Evolutionary conservation across 2,113 vertebrate species (phyloP).

Genomic region (Heterotilapia buettikoferi): DNA sequence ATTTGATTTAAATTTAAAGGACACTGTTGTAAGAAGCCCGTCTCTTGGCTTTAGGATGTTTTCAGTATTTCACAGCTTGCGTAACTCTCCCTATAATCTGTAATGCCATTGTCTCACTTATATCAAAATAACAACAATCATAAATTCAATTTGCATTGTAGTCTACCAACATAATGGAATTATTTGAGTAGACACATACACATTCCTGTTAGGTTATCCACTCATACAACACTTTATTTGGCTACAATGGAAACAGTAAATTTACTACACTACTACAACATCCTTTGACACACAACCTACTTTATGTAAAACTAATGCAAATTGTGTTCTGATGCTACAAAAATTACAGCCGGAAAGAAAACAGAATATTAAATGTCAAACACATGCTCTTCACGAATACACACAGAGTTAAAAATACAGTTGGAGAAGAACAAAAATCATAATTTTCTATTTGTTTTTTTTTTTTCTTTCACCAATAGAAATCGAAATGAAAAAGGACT

Average conservation of each 20-base stretch:
- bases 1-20: background rate
- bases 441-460: background rate
- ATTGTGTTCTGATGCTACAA: background rate
- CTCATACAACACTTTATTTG: background rate
- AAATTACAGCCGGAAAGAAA: background rate
- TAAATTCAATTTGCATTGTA: background rate
- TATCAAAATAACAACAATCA: background rate
- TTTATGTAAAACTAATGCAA: background rate
- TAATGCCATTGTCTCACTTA: background rate
- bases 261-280: background rate
- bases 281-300: background rate
- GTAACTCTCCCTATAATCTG: background rate
- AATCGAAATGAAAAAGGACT: background rate
- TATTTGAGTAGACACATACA: background rate
- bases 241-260: background rate
- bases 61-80: background rate
- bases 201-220: background rate
- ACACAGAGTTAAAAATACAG: background rate
- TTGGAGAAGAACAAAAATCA: background rate
- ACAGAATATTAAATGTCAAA: background rate
- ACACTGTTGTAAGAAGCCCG: background rate
- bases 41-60: background rate
- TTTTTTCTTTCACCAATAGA: background rate
- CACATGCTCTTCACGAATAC: background rate
- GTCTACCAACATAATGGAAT: background rate